Evolutionary conservation across 2,888 invertebrate genomes (phyloP).

Genomic region (Luperina testacea): DNA sequence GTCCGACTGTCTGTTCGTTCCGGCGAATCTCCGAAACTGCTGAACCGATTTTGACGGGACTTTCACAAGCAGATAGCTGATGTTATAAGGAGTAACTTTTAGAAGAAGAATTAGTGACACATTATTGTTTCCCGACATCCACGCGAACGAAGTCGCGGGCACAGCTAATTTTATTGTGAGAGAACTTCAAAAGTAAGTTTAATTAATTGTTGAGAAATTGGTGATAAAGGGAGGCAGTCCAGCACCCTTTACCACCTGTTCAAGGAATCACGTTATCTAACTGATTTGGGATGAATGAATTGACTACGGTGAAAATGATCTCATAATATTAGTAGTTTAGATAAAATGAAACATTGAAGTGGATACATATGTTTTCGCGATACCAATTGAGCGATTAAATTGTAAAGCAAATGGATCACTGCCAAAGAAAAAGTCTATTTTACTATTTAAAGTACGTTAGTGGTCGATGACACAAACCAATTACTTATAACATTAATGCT

Average conservation of each 20-base stretch:
- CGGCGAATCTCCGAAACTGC: not conserved
- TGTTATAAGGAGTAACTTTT: not conserved
- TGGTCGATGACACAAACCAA: slow-evolving; percentile 6
- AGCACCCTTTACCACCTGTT: not conserved
- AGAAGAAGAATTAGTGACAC: not conserved
- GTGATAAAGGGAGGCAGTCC: not conserved
- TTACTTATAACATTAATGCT: not conserved
- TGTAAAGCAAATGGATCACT: slow-evolving; percentile 21
- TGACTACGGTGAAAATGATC: not conserved
- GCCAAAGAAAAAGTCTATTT: slow-evolving; percentile 24
- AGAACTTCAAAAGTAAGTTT: not conserved
- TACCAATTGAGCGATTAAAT: slow-evolving; percentile 37
- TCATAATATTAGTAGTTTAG: not conserved
- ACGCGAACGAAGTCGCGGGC: not conserved
- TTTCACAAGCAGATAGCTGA: not conserved
- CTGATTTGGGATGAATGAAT: not conserved
- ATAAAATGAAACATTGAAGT: slow-evolving; percentile 13
- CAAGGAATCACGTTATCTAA: not conserved
- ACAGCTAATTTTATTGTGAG: not conserved
- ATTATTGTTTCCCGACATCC: not conserved
- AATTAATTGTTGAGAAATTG: not conserved
- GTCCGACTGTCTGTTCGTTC: not conserved
- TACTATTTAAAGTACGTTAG: slow-evolving; percentile 16
- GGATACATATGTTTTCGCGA: not conserved
- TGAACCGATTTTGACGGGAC: not conserved